Evolutionary conservation across 2,797 vertebrate genomes (phyloP).

Genomic region (Staurois parvus): DNA sequence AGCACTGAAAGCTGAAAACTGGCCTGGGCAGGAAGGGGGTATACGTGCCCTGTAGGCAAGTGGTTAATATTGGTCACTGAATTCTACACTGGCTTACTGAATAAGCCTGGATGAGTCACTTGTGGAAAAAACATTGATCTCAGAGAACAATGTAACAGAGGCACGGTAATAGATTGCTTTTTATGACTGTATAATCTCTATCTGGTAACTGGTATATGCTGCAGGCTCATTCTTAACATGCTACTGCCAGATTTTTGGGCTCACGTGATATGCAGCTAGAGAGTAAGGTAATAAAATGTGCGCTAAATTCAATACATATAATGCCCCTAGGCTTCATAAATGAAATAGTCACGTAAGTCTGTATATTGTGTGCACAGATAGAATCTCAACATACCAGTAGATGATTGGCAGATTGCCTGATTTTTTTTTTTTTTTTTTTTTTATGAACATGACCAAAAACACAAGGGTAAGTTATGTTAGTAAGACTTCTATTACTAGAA

Average conservation of each 20-base stretch:
- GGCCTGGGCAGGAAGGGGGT: too few species aligned
- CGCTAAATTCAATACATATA: neutral
- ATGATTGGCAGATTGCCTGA: neutral
- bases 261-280: neutral
- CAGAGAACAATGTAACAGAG: neutral
- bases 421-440: neutral
- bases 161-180: neutral
- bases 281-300: neutral
- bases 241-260: neutral
- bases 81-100: too few species aligned
- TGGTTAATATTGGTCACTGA: too few species aligned
- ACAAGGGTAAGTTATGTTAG: neutral
- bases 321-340: neutral
- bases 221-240: constrained; percentile 6
- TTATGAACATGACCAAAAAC: neutral
- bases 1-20: too few species aligned
- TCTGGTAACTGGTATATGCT: neutral
- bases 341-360: neutral
- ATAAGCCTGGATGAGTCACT: neutral
- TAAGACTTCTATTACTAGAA: neutral
- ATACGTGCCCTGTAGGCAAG: too few species aligned
- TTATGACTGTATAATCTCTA: neutral
- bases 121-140: neutral
- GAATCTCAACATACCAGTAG: neutral
- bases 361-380: neutral